Base-by-base conservation (phyloP, 1,140 invertebrate species). In the Papilio glaucus region DNA sequence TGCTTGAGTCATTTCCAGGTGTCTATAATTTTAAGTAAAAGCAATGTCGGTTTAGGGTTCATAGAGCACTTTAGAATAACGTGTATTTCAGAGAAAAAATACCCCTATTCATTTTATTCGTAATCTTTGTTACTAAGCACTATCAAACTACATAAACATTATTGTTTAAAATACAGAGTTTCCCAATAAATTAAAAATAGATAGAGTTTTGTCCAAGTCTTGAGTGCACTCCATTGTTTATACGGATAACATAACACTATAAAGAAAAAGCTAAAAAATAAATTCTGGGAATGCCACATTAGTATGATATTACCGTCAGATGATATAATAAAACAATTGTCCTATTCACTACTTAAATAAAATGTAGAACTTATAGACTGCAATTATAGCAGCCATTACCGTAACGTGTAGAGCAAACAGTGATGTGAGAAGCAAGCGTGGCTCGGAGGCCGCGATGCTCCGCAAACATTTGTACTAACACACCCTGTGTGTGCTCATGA, bases 331-430 rank as follows among this genome's bases (percentile, higher is more conserved):
- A 26, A 24, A 12, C 21, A 24, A 24, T 53, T 24, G 5, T 57
- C 21, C 18, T 24, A 21, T 53, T 53, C 49, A n/a, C 10, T 57
- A 9, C 24, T 57, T 24, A 57, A 57, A 57, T 24, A 26, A 4
- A 9, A 57, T 72, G 26, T 69, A 67, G 42, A 76, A 75, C 74
- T 84, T 80, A 76, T 70, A 70, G 72, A 49, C 62, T 78, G 77
- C 83, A 89, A 89, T 89, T 89, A 88, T 80, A 77, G 72, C 68
- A 74, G 73, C 85, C 81, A 91, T 89, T 89, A 89, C 73, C 63
- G 87, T 87, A 86, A 88, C 80, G 85, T 85, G 83, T 86, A 83
- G 60, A 82, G 69, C 71, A 88, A 89, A 88, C 82, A 87, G 77
- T 57, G 63, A 82, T 83, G 83, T 85, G 85, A 83, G 84, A 85